phyloP scores from a whole-genome alignment of 2,113 vertebrate species.

The Scopus umbretta region DNA sequence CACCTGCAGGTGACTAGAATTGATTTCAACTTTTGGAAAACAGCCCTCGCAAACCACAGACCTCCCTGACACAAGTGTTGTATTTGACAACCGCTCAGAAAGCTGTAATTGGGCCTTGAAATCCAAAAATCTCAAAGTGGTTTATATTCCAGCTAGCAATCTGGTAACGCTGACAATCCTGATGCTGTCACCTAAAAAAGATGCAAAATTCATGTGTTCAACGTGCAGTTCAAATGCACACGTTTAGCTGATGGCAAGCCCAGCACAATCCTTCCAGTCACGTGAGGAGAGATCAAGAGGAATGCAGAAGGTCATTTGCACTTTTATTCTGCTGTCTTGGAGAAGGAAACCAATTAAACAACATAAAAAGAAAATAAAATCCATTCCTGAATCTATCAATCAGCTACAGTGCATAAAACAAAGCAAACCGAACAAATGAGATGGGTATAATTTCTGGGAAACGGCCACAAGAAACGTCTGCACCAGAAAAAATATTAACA shows the following conservation, averaged over 20 bases:
- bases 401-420: background rate
- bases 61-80: background rate
- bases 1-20: background rate
- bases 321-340: conserved; percentile 16
- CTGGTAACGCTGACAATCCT: background rate
- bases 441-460: background rate
- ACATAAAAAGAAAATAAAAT: conserved; percentile 35
- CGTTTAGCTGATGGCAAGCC: background rate
- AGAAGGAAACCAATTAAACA: conserved; percentile 49
- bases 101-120: conserved; percentile 38
- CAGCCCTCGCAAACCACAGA: background rate
- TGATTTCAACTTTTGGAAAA: background rate
- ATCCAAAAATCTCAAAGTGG: conserved; percentile 9
- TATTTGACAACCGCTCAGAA: conserved; percentile 9
- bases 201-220: conserved; percentile 33
- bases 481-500: conserved; percentile 30
- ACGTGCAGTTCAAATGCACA: background rate
- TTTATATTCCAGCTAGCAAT: background rate
- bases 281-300: background rate
- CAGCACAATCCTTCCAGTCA: background rate
- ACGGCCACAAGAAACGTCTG: background rate
- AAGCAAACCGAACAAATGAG: background rate
- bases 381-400: conserved; percentile 22
- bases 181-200: conserved; percentile 30
- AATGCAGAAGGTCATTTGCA: conserved; percentile 15